Evolutionary conservation across 2,113 vertebrate species (phyloP).

Genomic region (Pristiophorus japonicus): DNA sequence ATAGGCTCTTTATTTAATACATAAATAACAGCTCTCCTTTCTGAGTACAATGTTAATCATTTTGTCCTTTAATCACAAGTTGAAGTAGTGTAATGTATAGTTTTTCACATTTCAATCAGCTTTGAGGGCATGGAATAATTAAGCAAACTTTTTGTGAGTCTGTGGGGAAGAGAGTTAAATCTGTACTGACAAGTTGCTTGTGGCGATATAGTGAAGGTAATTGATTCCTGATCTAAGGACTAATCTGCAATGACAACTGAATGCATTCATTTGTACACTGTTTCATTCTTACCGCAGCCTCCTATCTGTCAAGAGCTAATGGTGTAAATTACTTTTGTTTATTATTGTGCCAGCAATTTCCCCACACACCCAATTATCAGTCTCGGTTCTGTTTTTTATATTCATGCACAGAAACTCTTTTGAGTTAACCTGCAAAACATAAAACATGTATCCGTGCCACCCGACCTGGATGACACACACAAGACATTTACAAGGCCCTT

Average conservation of each 20-base stretch:
- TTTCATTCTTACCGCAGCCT: constrained; percentile 4
- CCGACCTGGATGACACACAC: no score
- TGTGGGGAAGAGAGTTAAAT: background rate
- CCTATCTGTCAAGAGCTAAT: background rate
- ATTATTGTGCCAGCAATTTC: background rate
- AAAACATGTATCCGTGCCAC: no score
- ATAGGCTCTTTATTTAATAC: background rate
- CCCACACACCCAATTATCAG: background rate
- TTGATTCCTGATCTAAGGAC: constrained; percentile 26
- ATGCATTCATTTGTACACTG: background rate
- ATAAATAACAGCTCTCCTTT: background rate
- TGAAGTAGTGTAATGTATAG: background rate
- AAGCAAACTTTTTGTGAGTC: background rate
- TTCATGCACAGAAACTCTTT: no score
- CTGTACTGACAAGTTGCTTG: background rate
- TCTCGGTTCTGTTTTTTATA: constrained; percentile 14
- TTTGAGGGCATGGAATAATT: background rate
- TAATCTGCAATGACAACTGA: constrained; percentile 3
- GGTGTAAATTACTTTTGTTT: background rate
- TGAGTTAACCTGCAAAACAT: no score
- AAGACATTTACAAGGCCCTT: no score
- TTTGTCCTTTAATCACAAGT: background rate
- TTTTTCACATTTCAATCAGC: background rate
- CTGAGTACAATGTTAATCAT: background rate
- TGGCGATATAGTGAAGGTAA: background rate